Conservation (phyloP, 2,797 vertebrate species). For the Benthosema pterotum region DNA sequence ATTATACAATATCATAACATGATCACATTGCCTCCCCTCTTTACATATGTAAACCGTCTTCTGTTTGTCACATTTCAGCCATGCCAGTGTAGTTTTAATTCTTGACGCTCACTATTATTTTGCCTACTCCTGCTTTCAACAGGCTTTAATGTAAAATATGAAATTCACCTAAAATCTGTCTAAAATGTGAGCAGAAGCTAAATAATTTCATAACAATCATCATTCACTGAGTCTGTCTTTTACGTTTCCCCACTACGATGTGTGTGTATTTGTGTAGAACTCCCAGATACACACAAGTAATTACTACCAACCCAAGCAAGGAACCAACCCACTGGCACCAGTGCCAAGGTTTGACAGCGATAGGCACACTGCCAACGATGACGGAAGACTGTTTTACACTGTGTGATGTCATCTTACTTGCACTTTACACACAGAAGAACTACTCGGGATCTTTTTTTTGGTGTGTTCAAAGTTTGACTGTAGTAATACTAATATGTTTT, state of each 20-base stretch:
- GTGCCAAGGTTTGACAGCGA: slow-evolving; percentile 72
- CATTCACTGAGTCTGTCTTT: too few relatives aligned
- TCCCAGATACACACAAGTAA: slow-evolving; percentile 45
- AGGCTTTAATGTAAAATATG: background rate
- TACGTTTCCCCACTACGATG: too few relatives aligned
- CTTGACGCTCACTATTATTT: background rate
- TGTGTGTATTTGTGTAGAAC: slow-evolving; percentile 26
- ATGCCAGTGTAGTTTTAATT: too few relatives aligned
- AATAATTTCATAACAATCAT: too few relatives aligned
- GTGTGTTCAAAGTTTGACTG: background rate
- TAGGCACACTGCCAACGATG: slow-evolving; percentile 74
- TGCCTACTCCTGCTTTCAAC: background rate
- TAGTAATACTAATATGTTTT: too few relatives aligned
- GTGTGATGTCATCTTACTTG: slow-evolving; percentile 56
- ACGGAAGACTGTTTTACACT: slow-evolving; percentile 48
- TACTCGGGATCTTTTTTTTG: background rate
- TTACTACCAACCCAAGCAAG: slow-evolving; percentile 51
- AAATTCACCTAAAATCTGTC: background rate
- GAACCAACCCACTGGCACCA: slow-evolving; percentile 52
- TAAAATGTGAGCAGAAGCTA: too few relatives aligned
- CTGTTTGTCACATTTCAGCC: too few relatives aligned
- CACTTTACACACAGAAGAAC: background rate
- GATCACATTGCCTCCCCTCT: too few relatives aligned
- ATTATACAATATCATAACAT: too few relatives aligned
- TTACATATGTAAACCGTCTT: too few relatives aligned